Conservation (phyloP, 2,113 vertebrate species). For the Cynoglossus semilaevis region DNA sequence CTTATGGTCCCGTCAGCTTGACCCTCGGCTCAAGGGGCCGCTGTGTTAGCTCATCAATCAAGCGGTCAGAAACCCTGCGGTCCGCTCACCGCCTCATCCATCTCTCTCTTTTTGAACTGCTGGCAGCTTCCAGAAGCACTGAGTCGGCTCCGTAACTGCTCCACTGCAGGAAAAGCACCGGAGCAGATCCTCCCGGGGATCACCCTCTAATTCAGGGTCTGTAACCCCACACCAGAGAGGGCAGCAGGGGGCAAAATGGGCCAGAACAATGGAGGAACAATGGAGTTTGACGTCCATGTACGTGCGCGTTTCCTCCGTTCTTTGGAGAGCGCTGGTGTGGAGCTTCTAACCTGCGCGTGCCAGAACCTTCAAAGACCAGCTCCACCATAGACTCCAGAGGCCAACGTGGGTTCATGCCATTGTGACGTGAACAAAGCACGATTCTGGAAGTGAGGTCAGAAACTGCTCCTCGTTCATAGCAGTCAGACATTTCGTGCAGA, state of each 20-base stretch:
- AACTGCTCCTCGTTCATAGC: too few species aligned
- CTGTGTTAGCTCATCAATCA: constrained; percentile 70
- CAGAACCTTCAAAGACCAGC: constrained; percentile 31
- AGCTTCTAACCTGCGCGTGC: constrained; percentile 35
- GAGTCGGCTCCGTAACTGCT: constrained; percentile 56
- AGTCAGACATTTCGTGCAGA: too few species aligned
- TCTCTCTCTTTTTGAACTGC: constrained; percentile 59
- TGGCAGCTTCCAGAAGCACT: constrained; percentile 65
- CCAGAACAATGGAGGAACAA: constrained; percentile 45
- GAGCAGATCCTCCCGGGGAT: constrained; percentile 53
- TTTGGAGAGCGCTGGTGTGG: constrained; percentile 31
- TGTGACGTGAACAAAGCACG: constrained; percentile 19
- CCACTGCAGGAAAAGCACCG: constrained; percentile 55
- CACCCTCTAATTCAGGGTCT: constrained; percentile 58
- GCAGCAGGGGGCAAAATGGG: constrained; percentile 47
- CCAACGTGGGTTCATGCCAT: constrained; percentile 17
- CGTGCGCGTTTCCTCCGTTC: constrained; percentile 19
- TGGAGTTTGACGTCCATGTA: constrained; percentile 28
- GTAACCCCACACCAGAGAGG: constrained; percentile 57
- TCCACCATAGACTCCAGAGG: constrained; percentile 34
- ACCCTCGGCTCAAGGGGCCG: constrained; percentile 35
- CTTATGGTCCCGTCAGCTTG: constrained; percentile 25
- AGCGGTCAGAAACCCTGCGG: constrained; percentile 32
- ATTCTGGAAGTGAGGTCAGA: too few species aligned
- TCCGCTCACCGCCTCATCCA: constrained; percentile 56